Percentiles rank a stretch among this genome's conserved stretches.
Conservation (phyloP, 2,888 invertebrate genomes). For the Pachycephus smyrnensis region DNA sequence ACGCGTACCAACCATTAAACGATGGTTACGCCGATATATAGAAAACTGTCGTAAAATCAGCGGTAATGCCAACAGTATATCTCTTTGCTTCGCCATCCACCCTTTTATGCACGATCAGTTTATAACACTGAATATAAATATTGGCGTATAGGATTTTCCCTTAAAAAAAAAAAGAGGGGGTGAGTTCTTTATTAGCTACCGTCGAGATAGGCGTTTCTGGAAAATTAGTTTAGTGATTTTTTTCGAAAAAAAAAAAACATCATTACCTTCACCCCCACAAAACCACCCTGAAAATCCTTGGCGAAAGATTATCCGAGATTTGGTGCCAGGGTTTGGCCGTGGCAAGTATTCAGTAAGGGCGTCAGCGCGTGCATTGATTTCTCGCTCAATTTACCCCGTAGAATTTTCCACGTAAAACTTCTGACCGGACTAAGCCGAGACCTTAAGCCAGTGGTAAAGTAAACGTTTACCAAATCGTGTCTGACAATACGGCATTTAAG, state of each 20-base stretch:
- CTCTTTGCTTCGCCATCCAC: not conserved
- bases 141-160: too few relatives aligned
- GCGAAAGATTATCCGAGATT: conserved; percentile 13
- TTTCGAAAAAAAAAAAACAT: not conserved
- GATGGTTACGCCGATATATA: conserved; percentile 38
- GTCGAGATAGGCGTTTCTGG: not conserved
- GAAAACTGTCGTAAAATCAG: conserved; percentile 17
- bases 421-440: conserved; percentile 2
- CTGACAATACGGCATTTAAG: conserved; percentile 28
- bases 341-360: conserved; percentile 53
- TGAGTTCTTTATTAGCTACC: not conserved
- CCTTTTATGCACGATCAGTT: not conserved
- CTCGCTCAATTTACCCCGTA: conserved; percentile 64
- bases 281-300: not conserved
- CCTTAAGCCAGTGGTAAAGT: conserved; percentile 15
- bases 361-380: conserved; percentile 64
- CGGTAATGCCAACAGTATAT: conserved; percentile 5
- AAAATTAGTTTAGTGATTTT: not conserved
- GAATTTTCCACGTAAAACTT: conserved; percentile 43
- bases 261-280: not conserved
- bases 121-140: not conserved
- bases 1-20: conserved; percentile 46
- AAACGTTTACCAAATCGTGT: conserved; percentile 53
- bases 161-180: not conserved
- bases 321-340: conserved; percentile 34